Evolutionary conservation across 2,113 vertebrate species (phyloP).

Genomic region (Sceloporus tristichus): DNA sequence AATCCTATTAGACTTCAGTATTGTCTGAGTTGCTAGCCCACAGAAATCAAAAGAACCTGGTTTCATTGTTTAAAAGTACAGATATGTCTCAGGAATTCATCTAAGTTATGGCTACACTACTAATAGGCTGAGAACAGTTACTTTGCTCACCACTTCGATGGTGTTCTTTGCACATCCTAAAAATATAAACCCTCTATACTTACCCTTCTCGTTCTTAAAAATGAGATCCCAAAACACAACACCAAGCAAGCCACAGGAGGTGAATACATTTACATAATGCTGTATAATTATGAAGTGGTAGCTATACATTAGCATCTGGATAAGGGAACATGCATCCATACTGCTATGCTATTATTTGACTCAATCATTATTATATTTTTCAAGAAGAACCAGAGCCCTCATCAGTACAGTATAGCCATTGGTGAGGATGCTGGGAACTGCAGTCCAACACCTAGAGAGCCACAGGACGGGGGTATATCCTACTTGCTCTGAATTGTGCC

Average conservation of each 20-base stretch:
- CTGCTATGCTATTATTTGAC: not conserved
- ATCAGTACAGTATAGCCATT: not conserved
- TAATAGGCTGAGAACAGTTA: constrained; percentile 50
- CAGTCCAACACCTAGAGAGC: too few species aligned
- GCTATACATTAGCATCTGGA: constrained; percentile 7
- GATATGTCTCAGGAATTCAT: not conserved
- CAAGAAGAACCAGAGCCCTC: not conserved
- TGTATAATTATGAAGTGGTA: constrained; percentile 4
- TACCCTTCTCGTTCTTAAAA: constrained; percentile 63
- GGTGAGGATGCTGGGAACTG: too few species aligned
- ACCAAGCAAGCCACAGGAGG: constrained; percentile 39
- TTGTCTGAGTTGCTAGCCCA: not conserved
- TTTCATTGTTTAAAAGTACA: not conserved
- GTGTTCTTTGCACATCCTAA: constrained; percentile 33
- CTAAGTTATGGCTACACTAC: not conserved
- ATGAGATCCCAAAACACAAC: constrained; percentile 51
- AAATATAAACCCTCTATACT: constrained; percentile 57
- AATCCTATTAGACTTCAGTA: constrained; percentile 29
- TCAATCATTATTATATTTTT: not conserved
- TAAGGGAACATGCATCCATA: not conserved
- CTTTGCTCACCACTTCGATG: constrained; percentile 38
- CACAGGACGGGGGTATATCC: too few species aligned
- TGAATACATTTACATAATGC: constrained; percentile 13
- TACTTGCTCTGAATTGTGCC: too few species aligned
- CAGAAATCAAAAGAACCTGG: not conserved